Evolutionary conservation across 2,888 invertebrate species (phyloP).

Genomic region (Bombylius major): DNA sequence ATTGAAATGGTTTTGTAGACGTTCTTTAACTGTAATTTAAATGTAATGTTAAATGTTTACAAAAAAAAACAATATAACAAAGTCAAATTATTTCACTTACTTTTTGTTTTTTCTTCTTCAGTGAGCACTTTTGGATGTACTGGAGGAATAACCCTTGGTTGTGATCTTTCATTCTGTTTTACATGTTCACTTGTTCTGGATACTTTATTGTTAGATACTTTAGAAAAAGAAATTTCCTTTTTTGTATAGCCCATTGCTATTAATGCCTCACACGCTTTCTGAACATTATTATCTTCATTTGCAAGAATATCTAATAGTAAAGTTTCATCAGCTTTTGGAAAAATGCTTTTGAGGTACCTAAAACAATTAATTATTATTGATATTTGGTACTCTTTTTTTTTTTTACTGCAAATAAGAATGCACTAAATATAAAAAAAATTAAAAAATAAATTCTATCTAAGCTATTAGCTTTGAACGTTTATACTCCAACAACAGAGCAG

Average conservation of each 20-base stretch:
- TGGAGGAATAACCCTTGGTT: slow-evolving; percentile 22
- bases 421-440: too few relatives aligned
- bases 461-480: too few relatives aligned
- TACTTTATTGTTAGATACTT: too few relatives aligned
- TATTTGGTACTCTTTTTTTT: not conserved
- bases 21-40: slow-evolving; percentile 46
- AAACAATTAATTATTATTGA: slow-evolving; percentile 8
- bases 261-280: slow-evolving; percentile 71
- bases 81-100: slow-evolving; percentile 36
- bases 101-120: slow-evolving; percentile 52
- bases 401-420: too few relatives aligned
- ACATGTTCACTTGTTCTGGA: too few relatives aligned
- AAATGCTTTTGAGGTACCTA: slow-evolving; percentile 84
- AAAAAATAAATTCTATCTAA: too few relatives aligned
- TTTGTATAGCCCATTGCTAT: slow-evolving; percentile 71
- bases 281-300: slow-evolving; percentile 82
- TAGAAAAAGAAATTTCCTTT: slow-evolving; percentile 47
- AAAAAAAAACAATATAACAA: not conserved
- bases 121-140: slow-evolving; percentile 52
- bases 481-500: too few relatives aligned
- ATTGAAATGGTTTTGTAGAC: slow-evolving; percentile 59
- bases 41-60: slow-evolving; percentile 17
- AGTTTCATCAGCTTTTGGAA: slow-evolving; percentile 82
- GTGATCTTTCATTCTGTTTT: too few relatives aligned
- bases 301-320: slow-evolving; percentile 70